These are phyloP conservation scores for Strigops habroptila DNA, from an alignment of 2,113 vertebrate genomes.

Conservation along the genomic window DNA sequence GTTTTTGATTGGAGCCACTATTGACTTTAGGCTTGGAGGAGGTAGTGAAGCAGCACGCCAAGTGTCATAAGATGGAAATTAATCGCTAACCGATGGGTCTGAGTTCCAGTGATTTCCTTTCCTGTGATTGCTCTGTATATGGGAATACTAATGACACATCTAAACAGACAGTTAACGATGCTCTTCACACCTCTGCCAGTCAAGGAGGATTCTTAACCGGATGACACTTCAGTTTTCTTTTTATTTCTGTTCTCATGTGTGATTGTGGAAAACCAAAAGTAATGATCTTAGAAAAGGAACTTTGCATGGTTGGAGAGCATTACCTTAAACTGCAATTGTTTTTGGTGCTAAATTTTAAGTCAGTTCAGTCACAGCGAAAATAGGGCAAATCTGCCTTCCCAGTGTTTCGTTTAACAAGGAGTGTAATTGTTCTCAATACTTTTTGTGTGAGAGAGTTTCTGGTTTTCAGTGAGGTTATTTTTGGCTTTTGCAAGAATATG, in stretches of 20 bases:
- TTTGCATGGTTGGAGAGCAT: background rate
- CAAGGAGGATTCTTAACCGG: background rate
- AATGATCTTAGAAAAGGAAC: background rate
- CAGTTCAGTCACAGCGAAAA: background rate
- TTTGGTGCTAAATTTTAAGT: background rate
- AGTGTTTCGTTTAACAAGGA: background rate
- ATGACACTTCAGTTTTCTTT: background rate
- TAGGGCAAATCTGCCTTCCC: background rate
- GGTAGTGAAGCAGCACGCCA: slow-evolving; percentile 1
- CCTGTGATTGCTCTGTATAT: slow-evolving; percentile 30
- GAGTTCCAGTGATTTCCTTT: slow-evolving; percentile 70
- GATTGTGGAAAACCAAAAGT: background rate
- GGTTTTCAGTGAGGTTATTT: slow-evolving; percentile 1
- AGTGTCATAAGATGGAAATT: slow-evolving; percentile 51
- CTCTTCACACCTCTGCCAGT: background rate
- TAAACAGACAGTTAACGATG: background rate
- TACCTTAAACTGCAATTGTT: background rate
- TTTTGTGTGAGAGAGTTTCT: slow-evolving; percentile 1
- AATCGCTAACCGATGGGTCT: slow-evolving; percentile 61
- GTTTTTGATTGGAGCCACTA: slow-evolving; percentile 5
- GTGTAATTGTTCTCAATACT: background rate
- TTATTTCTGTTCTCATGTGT: background rate
- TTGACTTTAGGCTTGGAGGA: slow-evolving; percentile 3
- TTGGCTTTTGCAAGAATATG: background rate
- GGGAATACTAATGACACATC: background rate